Base-by-base conservation (phyloP, 2,888 invertebrate species). In the Temnothorax unifasciatus region DNA sequence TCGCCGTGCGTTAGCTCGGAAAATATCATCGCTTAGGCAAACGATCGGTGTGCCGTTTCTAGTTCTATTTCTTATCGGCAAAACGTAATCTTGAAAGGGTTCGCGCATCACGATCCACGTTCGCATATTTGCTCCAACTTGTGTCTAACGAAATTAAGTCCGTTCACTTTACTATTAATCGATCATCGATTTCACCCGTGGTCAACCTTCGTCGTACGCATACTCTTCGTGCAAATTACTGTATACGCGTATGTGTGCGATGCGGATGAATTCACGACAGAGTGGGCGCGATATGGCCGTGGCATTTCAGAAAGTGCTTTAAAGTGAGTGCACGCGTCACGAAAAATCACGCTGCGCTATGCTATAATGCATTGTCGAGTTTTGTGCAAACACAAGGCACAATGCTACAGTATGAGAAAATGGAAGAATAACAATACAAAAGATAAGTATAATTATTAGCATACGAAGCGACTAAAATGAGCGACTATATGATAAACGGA, bases 1-100 rank as follows among this genome's bases (percentile, higher is more conserved):
- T 82, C 86, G 86, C 86, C 86, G 85, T 85, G 87, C 85, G 88
- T 88, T 85, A 90, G 83, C 77, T 86, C 84, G 90, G 90, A 90
- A 90, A 90, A 90, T 90, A 77, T 86, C 59, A 75, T 88, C 82
- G 86, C 81, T 85, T 87, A 75, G 76, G 74, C 75, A 29, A 77
- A 77, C 29, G n/a, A 52, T 34, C 15, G 11, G 5, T 6, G 29
- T 5, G 18, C 18, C 21, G 41, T 34, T 47, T 25, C 57, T 5
- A 3, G 0, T 71, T 71, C 18, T 29, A 69, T 57, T 47, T 71
- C 8, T 38, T 52, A 41, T 9, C 41, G 29, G 44, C 29, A 11
- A 18, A 18, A 76, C 34, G 9, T n/a, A 41, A 54, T 29, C 44
- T 61, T 41, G 38, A 63, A 63, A 21, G 21, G 21, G 21, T 44